Evolutionary conservation across 2,113 vertebrate species (phyloP).

Genomic region (Felis chaus): DNA sequence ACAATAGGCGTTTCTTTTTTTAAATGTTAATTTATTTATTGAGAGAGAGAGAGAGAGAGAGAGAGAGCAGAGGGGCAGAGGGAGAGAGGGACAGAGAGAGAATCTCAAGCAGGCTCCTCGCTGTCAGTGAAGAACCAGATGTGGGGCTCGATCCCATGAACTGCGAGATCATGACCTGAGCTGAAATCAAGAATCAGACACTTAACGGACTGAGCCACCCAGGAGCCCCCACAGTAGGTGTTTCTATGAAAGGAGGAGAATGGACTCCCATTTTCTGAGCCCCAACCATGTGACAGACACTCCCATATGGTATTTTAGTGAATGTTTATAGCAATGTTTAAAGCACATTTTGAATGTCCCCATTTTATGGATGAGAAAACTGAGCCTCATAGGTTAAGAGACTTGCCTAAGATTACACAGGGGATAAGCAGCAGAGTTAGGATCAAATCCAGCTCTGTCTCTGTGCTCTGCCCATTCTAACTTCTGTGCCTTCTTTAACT

Average conservation of each 20-base stretch:
- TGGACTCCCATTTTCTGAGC: neutral
- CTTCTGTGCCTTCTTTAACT: neutral
- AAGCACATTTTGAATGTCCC: neutral
- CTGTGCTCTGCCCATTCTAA: neutral
- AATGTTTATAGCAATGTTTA: neutral
- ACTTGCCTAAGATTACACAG: neutral
- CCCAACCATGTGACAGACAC: neutral
- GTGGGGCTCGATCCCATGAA: too few species aligned
- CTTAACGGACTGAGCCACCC: too few species aligned
- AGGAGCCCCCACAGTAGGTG: neutral
- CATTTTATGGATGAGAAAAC: constrained; percentile 21
- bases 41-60: too few species aligned
- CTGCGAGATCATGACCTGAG: too few species aligned
- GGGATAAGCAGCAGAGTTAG: neutral
- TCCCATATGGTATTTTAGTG: neutral
- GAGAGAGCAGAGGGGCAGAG: too few species aligned
- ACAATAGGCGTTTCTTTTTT: too few species aligned
- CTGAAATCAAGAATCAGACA: too few species aligned
- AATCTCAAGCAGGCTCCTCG: too few species aligned
- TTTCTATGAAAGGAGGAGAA: neutral
- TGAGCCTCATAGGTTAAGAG: neutral
- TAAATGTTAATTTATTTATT: too few species aligned
- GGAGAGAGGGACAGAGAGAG: too few species aligned
- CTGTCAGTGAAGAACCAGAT: too few species aligned
- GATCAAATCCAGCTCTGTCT: neutral